Evolutionary conservation across 2,113 vertebrate species (phyloP), one percentile per base, ranked within the genome.

Genomic region (Pontoporia blainvillei): DNA sequence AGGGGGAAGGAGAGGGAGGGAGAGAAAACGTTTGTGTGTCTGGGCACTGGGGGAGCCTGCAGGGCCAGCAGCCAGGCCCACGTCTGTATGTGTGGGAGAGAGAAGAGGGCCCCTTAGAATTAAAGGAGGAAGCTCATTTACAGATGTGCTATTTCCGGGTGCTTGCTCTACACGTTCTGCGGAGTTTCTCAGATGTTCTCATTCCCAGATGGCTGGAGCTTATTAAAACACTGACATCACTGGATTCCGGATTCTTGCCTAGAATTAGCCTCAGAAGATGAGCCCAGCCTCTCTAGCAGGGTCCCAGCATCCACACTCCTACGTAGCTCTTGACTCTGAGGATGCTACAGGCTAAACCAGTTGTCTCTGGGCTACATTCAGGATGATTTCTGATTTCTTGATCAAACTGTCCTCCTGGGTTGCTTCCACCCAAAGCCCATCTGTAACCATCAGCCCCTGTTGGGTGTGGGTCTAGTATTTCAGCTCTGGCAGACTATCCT

Each of bases 1-100:
- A 99, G 96, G 96, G 85, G 62, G 93, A 92, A 90, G 86, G 88
- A 66, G 83, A 59, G 0, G 91, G 0, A 81, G 95, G 94, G 90
- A 71, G 78, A 86, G 54, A 81, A 61, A 85, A 25, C 57, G 41
- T 86, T 41, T 14, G 25, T 21, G 23, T 57, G 87, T 34, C 31
- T 67, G 85, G 49, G 88, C 54, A 20, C 69, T 79, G 78, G 93
- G 73, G 69, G 69, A 94, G 94, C 46, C 9, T 10, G 84, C 66
- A 90, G 85, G 78, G 67, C 34, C 25, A 76, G 29, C 14, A 36
- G 79, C 13, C 64, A 64, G 61, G 18, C 5, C 36, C 6, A 52
- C 14, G 49, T 57, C 39, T 62, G n/a, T 86, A 0, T 31, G 13
- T 31, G 78, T 27, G 15, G 31, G 84, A 75, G 87, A 96, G 46